These are phyloP conservation scores for human (Homo sapiens) DNA, from an alignment of 2,113 vertebrate genomes.

Conservation along the genomic window GRCh38 chr17:178501-179000, in stretches of 20 bases:
- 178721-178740: constrained; percentile 13
- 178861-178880: constrained; percentile 76
- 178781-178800: constrained; percentile 65
- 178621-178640: neutral
- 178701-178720: neutral
- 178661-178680: neutral
- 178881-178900: constrained; percentile 61
- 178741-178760: constrained; percentile 45
- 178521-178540: neutral
- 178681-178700: neutral
- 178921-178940: neutral
- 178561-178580: fast-evolving
- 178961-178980: neutral
- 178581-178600: neutral
- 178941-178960: neutral
- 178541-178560: neutral
- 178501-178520: fast-evolving
- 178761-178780: constrained; percentile 74
- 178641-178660: neutral
- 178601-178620: neutral
- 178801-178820: constrained; percentile 83
- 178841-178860: constrained; percentile 76
- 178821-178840: constrained; percentile 82
- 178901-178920: neutral
- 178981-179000: neutral